These are phyloP conservation scores for Alectura lathami DNA, from an alignment of 2,113 vertebrate genomes.

Conservation along the genomic window DNA sequence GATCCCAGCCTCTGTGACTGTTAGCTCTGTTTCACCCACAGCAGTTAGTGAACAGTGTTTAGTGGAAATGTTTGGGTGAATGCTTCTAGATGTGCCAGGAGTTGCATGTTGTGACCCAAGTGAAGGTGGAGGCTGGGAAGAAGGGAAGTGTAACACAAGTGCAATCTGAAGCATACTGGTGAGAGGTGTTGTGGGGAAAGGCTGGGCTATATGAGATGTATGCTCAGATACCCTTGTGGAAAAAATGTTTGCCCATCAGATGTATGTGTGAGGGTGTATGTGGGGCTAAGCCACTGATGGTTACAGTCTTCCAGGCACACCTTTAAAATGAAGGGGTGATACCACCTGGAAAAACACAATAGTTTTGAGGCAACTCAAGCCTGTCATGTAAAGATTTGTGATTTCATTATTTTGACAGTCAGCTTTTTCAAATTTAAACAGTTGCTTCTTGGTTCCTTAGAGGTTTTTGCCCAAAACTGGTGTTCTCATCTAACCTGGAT, in stretches of 20 bases:
- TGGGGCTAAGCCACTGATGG: not conserved
- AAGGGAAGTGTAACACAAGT: not conserved
- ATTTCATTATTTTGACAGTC: not conserved
- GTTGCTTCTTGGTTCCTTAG: not conserved
- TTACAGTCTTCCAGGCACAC: not conserved
- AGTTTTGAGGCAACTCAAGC: not conserved
- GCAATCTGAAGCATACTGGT: not conserved
- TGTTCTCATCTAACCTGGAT: not conserved
- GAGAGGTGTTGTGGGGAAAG: not conserved
- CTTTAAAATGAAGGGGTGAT: not conserved
- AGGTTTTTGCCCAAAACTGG: not conserved
- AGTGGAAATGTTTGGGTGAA: not conserved
- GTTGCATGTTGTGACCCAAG: too few relatives aligned
- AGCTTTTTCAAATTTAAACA: not conserved
- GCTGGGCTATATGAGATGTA: not conserved
- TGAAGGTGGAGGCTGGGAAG: not conserved
- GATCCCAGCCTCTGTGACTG: not conserved
- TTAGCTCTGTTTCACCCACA: not conserved
- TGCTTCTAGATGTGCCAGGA: too few relatives aligned
- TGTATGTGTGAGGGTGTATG: rapidly evolving
- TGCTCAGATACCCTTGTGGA: not conserved
- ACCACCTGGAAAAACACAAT: not conserved
- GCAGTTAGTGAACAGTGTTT: not conserved
- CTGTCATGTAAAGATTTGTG: not conserved
- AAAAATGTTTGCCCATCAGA: not conserved